Evolutionary conservation across 2,113 vertebrate genomes (phyloP).

Genomic region (Rhea pennata): DNA sequence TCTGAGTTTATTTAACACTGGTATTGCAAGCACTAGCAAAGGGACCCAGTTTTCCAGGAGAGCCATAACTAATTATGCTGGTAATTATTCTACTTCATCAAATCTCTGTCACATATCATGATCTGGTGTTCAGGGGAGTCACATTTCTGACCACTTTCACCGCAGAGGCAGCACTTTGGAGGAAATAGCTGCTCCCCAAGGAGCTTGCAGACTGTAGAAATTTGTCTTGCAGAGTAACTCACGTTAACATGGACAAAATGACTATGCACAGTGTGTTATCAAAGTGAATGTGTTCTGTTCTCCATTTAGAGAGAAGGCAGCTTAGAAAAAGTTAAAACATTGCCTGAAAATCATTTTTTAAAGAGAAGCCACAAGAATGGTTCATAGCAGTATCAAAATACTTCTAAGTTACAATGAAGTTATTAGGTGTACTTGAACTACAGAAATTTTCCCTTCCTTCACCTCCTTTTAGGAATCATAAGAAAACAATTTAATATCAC

Average conservation of each 20-base stretch:
- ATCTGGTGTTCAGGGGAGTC: constrained; percentile 18
- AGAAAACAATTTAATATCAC: neutral
- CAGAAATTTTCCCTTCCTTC: neutral
- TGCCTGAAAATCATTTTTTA: neutral
- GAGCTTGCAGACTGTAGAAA: constrained; percentile 20
- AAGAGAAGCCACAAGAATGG: neutral
- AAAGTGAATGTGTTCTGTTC: neutral
- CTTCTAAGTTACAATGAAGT: constrained; percentile 1
- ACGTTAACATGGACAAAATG: neutral
- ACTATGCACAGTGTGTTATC: neutral
- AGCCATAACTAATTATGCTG: neutral
- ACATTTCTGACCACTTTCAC: constrained; percentile 50
- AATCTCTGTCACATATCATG: constrained; percentile 9
- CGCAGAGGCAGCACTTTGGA: neutral
- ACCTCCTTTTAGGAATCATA: neutral
- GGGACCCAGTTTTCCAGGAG: neutral
- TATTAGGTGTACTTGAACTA: neutral
- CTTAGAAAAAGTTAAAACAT: constrained; percentile 3
- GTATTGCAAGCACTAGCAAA: neutral
- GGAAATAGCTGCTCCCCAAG: constrained; percentile 10
- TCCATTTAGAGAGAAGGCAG: neutral
- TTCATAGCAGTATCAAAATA: neutral
- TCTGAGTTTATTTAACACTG: neutral
- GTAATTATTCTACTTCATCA: constrained; percentile 22
- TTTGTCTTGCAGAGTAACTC: constrained; percentile 8